These are phyloP conservation scores for Potorous gilbertii DNA, from an alignment of 2,797 vertebrate species.

Conservation along the genomic window DNA sequence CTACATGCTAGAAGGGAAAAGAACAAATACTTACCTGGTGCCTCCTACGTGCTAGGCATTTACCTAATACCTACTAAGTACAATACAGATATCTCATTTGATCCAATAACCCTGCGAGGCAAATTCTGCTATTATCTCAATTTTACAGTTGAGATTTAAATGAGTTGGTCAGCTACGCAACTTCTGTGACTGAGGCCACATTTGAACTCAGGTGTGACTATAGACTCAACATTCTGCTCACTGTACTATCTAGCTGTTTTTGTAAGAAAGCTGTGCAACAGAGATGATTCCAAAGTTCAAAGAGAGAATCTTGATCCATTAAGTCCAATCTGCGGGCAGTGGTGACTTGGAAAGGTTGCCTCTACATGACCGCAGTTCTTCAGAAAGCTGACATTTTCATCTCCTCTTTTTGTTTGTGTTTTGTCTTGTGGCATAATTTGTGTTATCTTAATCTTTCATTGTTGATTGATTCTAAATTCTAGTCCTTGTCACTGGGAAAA, in stretches of 20 bases:
- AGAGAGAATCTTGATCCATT: not conserved
- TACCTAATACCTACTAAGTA: not conserved
- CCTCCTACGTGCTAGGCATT: not conserved
- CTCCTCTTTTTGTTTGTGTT: not conserved
- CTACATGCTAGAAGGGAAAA: not conserved
- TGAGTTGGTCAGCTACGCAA: not conserved
- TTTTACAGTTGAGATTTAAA: not conserved
- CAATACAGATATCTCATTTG: not conserved
- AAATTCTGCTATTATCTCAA: not conserved
- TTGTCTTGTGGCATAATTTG: not conserved
- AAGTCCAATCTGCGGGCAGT: not conserved
- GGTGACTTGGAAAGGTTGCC: not conserved
- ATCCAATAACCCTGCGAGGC: not conserved
- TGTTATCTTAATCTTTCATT: not conserved
- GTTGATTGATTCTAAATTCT: not conserved
- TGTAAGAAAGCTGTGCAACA: not conserved
- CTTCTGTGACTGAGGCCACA: not conserved
- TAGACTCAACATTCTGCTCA: not conserved
- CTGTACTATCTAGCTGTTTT: not conserved
- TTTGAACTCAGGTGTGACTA: not conserved
- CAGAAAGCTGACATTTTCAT: not conserved
- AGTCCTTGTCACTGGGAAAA: not conserved
- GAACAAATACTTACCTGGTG: not conserved
- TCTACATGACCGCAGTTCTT: not conserved
- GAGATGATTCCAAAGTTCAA: not conserved